phyloP scores from a whole-genome alignment of 2,797 vertebrate species.

The Kryptolebias ocellatus region DNA sequence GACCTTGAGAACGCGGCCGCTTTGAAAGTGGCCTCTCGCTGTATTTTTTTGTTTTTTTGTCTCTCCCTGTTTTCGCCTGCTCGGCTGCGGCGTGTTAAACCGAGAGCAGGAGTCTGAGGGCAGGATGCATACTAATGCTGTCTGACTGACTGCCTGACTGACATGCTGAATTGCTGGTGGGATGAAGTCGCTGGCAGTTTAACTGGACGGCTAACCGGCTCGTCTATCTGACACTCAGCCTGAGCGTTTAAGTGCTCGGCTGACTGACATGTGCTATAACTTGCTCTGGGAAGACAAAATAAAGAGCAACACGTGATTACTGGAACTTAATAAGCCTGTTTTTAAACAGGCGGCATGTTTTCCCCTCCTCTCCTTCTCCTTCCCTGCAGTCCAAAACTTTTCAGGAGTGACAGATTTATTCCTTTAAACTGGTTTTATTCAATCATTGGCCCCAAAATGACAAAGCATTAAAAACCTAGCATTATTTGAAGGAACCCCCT shows the following conservation, averaged over 20 bases:
- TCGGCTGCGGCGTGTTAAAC: slow-evolving; percentile 46
- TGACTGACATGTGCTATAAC: slow-evolving; percentile 56
- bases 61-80: slow-evolving; percentile 19
- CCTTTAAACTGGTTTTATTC: background rate
- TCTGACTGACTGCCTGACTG: slow-evolving; percentile 49
- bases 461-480: too few species aligned
- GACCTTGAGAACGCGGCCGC: slow-evolving; percentile 57
- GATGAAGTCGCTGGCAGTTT: slow-evolving; percentile 55
- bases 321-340: slow-evolving; percentile 15
- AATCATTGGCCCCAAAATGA: too few species aligned
- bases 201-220: slow-evolving; percentile 55
- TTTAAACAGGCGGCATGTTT: slow-evolving; percentile 10
- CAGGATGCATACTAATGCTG: slow-evolving; percentile 56
- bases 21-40: slow-evolving; percentile 61
- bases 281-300: slow-evolving; percentile 20
- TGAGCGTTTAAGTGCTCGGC: slow-evolving; percentile 53
- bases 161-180: slow-evolving; percentile 53
- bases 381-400: background rate
- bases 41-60: slow-evolving; percentile 33
- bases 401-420: background rate
- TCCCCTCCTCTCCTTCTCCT: background rate
- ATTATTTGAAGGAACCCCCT: too few species aligned
- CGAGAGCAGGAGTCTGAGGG: slow-evolving; percentile 47
- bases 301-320: slow-evolving; percentile 36
- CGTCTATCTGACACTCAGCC: slow-evolving; percentile 56